Percentiles rank a stretch among this genome's conserved stretches.
These are phyloP conservation scores for Syndactyla subalaris DNA, from an alignment of 2,797 vertebrate genomes.

Conservation along the genomic window DNA sequence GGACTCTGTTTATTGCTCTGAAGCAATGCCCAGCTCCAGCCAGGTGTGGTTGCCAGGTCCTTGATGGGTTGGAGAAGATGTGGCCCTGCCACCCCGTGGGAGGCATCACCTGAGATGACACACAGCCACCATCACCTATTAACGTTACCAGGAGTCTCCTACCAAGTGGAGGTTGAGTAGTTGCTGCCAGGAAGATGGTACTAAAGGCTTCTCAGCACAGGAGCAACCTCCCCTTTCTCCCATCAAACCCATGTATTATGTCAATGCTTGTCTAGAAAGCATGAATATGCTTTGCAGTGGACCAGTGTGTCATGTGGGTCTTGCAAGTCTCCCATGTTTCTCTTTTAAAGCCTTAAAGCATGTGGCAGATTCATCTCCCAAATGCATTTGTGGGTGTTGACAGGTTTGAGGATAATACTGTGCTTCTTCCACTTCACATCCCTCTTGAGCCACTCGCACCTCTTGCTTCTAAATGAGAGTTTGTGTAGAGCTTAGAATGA, in stretches of 20 bases:
- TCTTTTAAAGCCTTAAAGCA: background rate
- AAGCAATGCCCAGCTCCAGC: background rate
- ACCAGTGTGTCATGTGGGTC: background rate
- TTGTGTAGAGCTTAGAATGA: background rate
- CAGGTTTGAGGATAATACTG: background rate
- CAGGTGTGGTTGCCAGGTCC: accelerated
- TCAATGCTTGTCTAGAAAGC: background rate
- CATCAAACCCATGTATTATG: accelerated
- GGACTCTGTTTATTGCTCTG: background rate
- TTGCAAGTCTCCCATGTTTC: background rate
- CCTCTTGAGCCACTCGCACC: background rate
- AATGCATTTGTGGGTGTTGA: accelerated
- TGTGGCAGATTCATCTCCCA: background rate
- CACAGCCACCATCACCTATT: background rate
- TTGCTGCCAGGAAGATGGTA: background rate
- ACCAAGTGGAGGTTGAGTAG: background rate
- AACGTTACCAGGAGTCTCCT: accelerated
- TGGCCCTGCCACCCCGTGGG: background rate
- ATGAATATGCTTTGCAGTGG: background rate
- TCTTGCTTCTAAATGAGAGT: background rate
- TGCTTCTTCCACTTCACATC: background rate
- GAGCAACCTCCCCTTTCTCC: background rate
- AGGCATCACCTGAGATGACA: background rate
- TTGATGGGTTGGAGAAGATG: accelerated
- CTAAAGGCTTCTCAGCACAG: background rate